Evolutionary conservation across 2,797 vertebrate species (phyloP).

Genomic region (Eospalax fontanierii): DNA sequence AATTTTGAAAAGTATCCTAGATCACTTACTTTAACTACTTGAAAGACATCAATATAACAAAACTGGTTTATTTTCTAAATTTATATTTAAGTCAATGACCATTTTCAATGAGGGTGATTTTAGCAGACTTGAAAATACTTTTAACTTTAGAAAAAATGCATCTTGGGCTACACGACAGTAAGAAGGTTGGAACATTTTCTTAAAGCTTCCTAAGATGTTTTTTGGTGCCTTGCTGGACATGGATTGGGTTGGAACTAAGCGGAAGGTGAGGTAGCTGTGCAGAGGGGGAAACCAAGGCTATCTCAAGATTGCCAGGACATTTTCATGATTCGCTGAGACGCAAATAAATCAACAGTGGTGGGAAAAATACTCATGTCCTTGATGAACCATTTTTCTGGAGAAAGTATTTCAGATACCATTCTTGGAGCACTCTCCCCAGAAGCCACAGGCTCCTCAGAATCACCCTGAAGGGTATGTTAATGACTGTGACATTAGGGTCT

Average conservation of each 20-base stretch:
- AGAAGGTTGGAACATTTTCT: background rate
- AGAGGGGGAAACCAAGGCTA: background rate
- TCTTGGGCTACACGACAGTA: background rate
- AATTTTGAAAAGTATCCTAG: conserved; percentile 22
- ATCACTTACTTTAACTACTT: background rate
- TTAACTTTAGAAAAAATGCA: conserved; percentile 37
- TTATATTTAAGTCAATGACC: conserved; percentile 31
- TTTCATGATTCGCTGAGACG: conserved; percentile 48
- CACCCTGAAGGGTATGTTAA: background rate
- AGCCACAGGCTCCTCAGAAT: background rate
- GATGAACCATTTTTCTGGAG: background rate
- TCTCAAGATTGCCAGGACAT: background rate
- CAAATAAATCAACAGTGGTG: background rate
- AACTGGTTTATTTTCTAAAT: background rate
- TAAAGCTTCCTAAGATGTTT: background rate
- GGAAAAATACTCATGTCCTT: background rate
- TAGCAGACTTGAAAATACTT: conserved; percentile 45
- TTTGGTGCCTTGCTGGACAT: background rate
- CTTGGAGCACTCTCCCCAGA: background rate
- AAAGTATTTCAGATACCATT: background rate
- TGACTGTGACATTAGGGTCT: background rate
- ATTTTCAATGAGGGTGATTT: conserved; percentile 8
- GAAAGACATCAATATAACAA: background rate
- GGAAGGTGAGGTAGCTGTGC: background rate
- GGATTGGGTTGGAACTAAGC: background rate